Evolutionary conservation across 1,140 invertebrate genomes (phyloP).

Genomic region (Laupala kohalensis): DNA sequence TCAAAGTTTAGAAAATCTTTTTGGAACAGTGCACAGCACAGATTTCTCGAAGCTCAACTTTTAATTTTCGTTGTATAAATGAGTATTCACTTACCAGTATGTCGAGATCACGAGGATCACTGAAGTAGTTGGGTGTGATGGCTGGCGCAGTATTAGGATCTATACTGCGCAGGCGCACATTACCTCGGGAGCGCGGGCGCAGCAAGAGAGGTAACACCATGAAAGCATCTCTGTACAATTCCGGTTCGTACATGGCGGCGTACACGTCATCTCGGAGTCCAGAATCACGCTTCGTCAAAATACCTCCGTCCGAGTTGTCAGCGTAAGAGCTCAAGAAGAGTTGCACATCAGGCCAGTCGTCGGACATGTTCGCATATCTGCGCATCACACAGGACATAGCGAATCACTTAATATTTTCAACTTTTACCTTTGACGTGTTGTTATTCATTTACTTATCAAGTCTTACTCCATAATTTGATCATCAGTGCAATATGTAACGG

Average conservation of each 20-base stretch:
- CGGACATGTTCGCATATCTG: slow-evolving; percentile 40
- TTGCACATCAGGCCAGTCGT: slow-evolving; percentile 67
- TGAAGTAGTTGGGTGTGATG: slow-evolving; percentile 71
- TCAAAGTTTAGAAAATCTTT: no score
- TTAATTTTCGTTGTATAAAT: no score
- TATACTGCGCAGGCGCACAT: slow-evolving; percentile 43
- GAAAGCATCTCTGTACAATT: slow-evolving; percentile 50
- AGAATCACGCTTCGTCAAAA: slow-evolving; percentile 47
- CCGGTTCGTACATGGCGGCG: slow-evolving; percentile 48
- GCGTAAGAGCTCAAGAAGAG: slow-evolving; percentile 53
- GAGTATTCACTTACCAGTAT: slow-evolving; percentile 38
- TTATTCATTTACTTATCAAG: no score
- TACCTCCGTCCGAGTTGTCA: slow-evolving; percentile 62
- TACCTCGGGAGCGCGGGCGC: slow-evolving; percentile 55
- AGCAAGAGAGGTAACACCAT: slow-evolving; percentile 50
- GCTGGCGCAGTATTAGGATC: slow-evolving; percentile 56
- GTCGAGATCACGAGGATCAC: slow-evolving; percentile 50
- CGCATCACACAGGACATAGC: no score
- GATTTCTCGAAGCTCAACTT: no score
- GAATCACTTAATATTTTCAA: no score
- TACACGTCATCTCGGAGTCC: slow-evolving; percentile 52
- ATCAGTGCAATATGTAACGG: no score
- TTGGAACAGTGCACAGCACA: no score
- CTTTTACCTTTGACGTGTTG: no score
- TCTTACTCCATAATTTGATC: no score